Base-by-base conservation (phyloP, 2,888 invertebrate species). In the Hirtodrosophila confusa region DNA sequence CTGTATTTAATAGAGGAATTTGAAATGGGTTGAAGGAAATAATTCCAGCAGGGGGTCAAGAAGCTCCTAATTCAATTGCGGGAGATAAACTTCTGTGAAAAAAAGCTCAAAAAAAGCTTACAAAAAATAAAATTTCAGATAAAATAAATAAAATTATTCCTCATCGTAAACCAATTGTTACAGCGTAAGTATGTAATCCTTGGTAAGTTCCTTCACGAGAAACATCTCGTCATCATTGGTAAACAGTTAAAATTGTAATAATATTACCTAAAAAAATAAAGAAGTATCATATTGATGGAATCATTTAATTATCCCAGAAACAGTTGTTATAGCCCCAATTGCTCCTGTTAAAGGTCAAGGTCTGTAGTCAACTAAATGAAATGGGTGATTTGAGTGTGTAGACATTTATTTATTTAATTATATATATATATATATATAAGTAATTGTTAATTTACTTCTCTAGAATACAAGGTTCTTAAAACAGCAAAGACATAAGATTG, bases 11-110 rank as follows among this genome's bases (percentile, higher is more conserved):
- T n/a, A n/a, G n/a, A n/a, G n/a, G n/a, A 72, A 95, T 94, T 93
- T 94, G 93, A 67, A 94, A 93, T 0, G 95, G 94, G n/a, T n/a
- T n/a, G n/a, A n/a, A n/a, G n/a, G n/a, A n/a, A n/a, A n/a, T n/a
- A n/a, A n/a, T n/a, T n/a, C n/a, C n/a, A n/a, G n/a, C n/a, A 94
- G 95, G 95, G 0, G 95, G 95, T 93, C 95, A 95, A 12, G 90
- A 92, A 71, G 91, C 89, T 5, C 94, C 94, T 88, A 94, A 86
- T 91, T 94, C 94, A 82, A 93, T 91, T 33, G 91, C 89, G 0
- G 94, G 93, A 0, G 92, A 90, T 72, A 93, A 67, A 0, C 93
- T 93, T 54, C 60, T 72, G 0, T 54, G n/a, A n/a, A n/a, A n/a
- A n/a, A n/a, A n/a, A n/a, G n/a, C n/a, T n/a, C n/a, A n/a, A n/a